Evolutionary conservation across 2,797 vertebrate species (phyloP), one percentile per base, ranked within the genome.

Genomic region (Acrossocheilus fasciatus): DNA sequence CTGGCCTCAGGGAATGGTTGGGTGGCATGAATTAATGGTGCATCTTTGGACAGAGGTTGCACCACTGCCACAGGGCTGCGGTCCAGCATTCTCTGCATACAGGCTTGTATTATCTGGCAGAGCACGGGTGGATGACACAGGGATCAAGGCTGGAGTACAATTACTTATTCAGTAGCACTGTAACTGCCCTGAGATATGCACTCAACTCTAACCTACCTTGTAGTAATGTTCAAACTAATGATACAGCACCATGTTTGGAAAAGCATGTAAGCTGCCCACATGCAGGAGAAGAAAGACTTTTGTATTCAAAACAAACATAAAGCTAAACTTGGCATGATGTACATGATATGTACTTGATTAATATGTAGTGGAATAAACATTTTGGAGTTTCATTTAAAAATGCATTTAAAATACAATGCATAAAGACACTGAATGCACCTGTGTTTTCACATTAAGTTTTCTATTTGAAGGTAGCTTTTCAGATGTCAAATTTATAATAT

Each of bases 21-120:
- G 39, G 74, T 83, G 78, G 83, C 74, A 73, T 88, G 69, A 85
- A 86, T 89, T 74, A 88, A 83, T 81, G 76, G 5, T 69, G 78
- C 72, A 41, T 85, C 86, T 89, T 73, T 88, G 54, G 79, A 81
- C 52, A 52, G 64, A 52, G 75, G 74, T 85, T 82, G 47, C 4
- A 8, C 59, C 17, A 59, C 75, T 64, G 78, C 82, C 30, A 84
- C 30, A 54, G 84, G 82, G 75, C 85, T 68, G 41, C 9, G 18
- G 82, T 74, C 36, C 78, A 87, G 45, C 34, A 26, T 39, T 85
- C 74, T 82, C 45, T 14, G 52, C 74, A 75, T 64, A 69, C 47
- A 80, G 69, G 57, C 43, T 34, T 78, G 76, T 78, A 78, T 85
- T 79, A 81, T 84, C 76, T 81, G 57, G 43, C 54, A 77, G 76